These are phyloP conservation scores for Gallinago paraguaiae DNA, from an alignment of 2,113 vertebrate genomes.

Conservation along the genomic window DNA sequence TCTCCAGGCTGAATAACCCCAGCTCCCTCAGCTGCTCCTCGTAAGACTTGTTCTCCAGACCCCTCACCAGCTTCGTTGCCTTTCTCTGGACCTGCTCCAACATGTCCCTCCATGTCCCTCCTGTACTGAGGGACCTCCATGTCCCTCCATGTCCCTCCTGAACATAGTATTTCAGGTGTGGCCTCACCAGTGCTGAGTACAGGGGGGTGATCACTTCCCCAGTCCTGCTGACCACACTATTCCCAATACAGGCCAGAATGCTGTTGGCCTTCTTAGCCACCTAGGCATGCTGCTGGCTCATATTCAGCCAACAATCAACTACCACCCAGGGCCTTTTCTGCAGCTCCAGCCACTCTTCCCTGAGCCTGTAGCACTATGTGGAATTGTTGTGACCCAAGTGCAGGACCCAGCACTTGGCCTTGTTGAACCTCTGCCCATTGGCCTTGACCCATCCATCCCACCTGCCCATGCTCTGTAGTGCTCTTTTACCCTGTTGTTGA, in stretches of 20 bases:
- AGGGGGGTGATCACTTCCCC: neutral
- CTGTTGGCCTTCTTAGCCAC: neutral
- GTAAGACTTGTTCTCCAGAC: neutral
- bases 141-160: neutral
- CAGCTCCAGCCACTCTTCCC: neutral
- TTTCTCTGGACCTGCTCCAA: neutral
- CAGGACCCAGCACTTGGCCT: neutral
- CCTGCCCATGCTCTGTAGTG: neutral
- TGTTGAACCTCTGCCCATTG: neutral
- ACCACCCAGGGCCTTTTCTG: neutral
- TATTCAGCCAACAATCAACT: accelerated
- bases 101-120: neutral
- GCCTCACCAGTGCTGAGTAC: neutral
- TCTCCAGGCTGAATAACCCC: neutral
- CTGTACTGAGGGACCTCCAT: neutral
- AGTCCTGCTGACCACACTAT: neutral
- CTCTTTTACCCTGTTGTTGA: too few species aligned
- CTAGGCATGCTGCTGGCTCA: neutral
- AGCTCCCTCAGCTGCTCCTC: neutral
- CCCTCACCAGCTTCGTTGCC: neutral
- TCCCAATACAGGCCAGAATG: too few species aligned
- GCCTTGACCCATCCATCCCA: accelerated
- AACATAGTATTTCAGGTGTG: accelerated
- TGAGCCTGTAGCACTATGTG: accelerated
- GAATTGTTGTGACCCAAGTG: neutral